phyloP scores from a whole-genome alignment of 2,113 vertebrate genomes.

The Clarias batrachus region DNA sequence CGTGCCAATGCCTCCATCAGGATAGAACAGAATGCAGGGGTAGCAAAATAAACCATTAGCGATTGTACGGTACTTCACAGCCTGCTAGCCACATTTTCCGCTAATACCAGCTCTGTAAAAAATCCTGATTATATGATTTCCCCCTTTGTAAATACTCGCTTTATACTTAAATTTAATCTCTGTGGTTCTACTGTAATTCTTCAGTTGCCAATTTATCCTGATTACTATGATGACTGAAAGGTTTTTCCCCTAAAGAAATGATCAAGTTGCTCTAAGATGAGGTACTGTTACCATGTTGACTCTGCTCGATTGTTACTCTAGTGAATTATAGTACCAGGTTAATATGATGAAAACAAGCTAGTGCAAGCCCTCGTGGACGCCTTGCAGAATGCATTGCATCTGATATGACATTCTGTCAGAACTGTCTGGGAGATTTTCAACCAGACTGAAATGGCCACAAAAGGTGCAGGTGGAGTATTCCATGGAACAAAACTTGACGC shows the following conservation, averaged over 20 bases:
- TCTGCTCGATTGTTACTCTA: no score
- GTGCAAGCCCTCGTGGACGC: not conserved
- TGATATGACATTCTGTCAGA: not conserved
- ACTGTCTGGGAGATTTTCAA: not conserved
- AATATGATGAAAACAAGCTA: not conserved
- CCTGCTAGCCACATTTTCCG: not conserved
- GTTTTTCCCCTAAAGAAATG: not conserved
- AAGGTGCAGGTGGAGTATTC: no score
- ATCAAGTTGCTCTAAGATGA: not conserved
- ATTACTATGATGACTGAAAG: not conserved
- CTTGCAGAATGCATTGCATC: not conserved
- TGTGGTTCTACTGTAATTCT: no score
- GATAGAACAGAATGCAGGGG: slow-evolving; percentile 38
- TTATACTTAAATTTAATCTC: no score
- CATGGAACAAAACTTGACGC: no score
- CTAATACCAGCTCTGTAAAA: no score
- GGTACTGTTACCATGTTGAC: not conserved
- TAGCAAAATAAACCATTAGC: slow-evolving; percentile 2
- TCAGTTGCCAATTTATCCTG: not conserved
- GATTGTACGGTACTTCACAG: no score
- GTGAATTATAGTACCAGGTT: no score
- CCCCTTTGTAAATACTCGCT: no score
- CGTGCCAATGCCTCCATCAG: not conserved
- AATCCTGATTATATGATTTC: no score
- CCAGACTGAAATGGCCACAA: no score